A percentile compares a stretch with the other conserved stretches of the same genome.
These are phyloP conservation scores for Entomobrya multifasciata DNA, from an alignment of 2,888 invertebrate genomes.

Conservation along the genomic window DNA sequence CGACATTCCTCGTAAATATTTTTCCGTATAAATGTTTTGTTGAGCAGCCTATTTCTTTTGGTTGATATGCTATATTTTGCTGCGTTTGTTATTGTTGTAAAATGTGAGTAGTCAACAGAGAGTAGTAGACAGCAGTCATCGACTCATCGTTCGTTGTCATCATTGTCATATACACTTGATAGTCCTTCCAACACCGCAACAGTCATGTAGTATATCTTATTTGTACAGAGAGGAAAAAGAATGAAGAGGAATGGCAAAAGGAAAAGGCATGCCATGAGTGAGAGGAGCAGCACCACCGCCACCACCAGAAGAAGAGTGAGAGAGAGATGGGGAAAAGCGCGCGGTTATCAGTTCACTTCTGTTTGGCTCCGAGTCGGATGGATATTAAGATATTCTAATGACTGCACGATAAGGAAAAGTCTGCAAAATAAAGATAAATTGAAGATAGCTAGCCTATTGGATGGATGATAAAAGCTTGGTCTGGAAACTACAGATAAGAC, in stretches of 20 bases:
- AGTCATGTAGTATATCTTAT: slow-evolving; percentile 12
- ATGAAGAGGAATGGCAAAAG: slow-evolving; percentile 54
- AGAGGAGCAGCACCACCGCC: neutral
- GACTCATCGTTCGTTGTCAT: slow-evolving; percentile 53
- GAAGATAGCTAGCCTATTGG: slow-evolving; percentile 79
- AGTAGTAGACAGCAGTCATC: slow-evolving; percentile 52
- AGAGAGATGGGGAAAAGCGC: slow-evolving; percentile 76
- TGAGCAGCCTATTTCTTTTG: slow-evolving; percentile 3
- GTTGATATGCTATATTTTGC: neutral
- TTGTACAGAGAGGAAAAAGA: slow-evolving; percentile 1
- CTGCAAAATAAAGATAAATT: slow-evolving; percentile 80
- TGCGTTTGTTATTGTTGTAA: slow-evolving; percentile 14
- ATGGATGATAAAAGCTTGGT: slow-evolving; percentile 80
- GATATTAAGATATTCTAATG: slow-evolving; percentile 81
- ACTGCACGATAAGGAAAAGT: slow-evolving; percentile 80
- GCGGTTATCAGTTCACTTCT: slow-evolving; percentile 79
- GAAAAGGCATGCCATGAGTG: slow-evolving; percentile 53
- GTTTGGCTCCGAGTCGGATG: slow-evolving; percentile 80
- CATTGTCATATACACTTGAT: slow-evolving; percentile 24
- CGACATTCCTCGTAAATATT: slow-evolving; percentile 12
- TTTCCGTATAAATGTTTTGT: no score
- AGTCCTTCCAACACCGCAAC: neutral
- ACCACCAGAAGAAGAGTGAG: slow-evolving; percentile 28
- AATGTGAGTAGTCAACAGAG: slow-evolving; percentile 66
- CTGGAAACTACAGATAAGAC: slow-evolving; percentile 80